phyloP scores from a whole-genome alignment of 2,888 invertebrate species.

The Monochamus alternatus region DNA sequence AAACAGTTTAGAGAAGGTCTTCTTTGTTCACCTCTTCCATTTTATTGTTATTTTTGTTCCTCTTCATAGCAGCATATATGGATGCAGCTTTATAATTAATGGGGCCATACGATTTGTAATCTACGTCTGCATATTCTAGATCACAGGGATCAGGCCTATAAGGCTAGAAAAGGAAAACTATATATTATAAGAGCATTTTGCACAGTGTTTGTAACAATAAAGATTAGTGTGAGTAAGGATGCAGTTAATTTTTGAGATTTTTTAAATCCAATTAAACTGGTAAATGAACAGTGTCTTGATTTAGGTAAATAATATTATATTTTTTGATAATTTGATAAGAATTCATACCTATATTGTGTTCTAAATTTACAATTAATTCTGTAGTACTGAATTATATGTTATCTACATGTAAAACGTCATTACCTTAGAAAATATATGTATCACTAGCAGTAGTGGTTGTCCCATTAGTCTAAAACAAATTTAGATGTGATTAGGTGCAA shows the following conservation, averaged over 20 bases:
- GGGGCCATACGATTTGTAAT: constrained; percentile 91
- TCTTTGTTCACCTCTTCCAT: constrained; percentile 64
- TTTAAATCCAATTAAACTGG: constrained; percentile 14
- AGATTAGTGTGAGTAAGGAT: constrained; percentile 31
- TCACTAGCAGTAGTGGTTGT: constrained; percentile 81
- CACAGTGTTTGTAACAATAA: constrained; percentile 7
- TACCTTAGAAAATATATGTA: constrained; percentile 88
- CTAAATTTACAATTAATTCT: constrained; percentile 55
- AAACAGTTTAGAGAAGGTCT: constrained; percentile 64
- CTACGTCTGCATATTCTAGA: constrained; percentile 92
- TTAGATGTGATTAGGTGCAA: constrained; percentile 49
- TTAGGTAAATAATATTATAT: no score
- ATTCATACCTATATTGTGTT: constrained; percentile 44
- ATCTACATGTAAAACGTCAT: constrained; percentile 51
- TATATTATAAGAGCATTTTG: constrained; percentile 6
- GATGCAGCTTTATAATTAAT: constrained; percentile 94
- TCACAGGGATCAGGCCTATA: constrained; percentile 85
- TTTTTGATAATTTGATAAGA: neutral
- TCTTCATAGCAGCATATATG: constrained; percentile 84
- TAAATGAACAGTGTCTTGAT: no score
- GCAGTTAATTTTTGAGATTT: constrained; percentile 36
- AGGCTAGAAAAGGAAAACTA: constrained; percentile 75
- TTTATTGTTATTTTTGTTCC: constrained; percentile 71
- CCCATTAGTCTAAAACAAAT: constrained; percentile 80
- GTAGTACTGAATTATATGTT: constrained; percentile 14